Conservation (phyloP, 2,888 invertebrate species). For the Amiota communis region DNA sequence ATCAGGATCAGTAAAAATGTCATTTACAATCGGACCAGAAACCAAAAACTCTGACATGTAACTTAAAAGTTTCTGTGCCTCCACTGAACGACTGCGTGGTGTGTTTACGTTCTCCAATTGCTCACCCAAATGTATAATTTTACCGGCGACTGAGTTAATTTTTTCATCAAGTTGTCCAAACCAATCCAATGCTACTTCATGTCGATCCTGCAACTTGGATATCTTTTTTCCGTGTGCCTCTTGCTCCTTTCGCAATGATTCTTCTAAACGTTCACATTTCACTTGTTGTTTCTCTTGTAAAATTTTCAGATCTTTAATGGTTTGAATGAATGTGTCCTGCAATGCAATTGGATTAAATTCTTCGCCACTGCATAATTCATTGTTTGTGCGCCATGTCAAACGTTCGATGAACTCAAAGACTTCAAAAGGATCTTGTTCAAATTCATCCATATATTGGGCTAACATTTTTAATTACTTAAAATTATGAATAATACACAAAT, state of each 20-base stretch:
- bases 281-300: conserved; percentile 89
- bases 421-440: conserved; percentile 96
- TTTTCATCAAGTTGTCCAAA: conserved; percentile 95
- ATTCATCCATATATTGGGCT: conserved; percentile 89
- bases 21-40: conserved; percentile 87
- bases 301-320: conserved; percentile 86
- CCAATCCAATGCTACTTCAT: conserved; percentile 88
- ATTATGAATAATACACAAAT: conserved; percentile 26
- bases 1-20: conserved; percentile 87
- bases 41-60: conserved; percentile 94
- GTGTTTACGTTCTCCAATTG: conserved; percentile 97
- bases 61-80: conserved; percentile 93
- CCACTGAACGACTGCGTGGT: conserved; percentile 93
- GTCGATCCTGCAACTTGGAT: conserved; percentile 86
- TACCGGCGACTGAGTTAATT: conserved; percentile 96
- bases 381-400: conserved; percentile 93
- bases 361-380: conserved; percentile 78
- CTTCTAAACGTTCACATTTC: conserved; percentile 88
- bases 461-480: conserved; percentile 77
- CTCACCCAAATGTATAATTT: conserved; percentile 98
- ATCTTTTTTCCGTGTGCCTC: conserved; percentile 86
- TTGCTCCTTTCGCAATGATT: conserved; percentile 88
- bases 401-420: conserved; percentile 98
- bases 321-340: conserved; percentile 93
- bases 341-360: conserved; percentile 90